A percentile compares a stretch with the other conserved stretches of the same genome.
Evolutionary conservation across 2,888 invertebrate genomes (phyloP).

Genomic region (Salpingus planirostris): DNA sequence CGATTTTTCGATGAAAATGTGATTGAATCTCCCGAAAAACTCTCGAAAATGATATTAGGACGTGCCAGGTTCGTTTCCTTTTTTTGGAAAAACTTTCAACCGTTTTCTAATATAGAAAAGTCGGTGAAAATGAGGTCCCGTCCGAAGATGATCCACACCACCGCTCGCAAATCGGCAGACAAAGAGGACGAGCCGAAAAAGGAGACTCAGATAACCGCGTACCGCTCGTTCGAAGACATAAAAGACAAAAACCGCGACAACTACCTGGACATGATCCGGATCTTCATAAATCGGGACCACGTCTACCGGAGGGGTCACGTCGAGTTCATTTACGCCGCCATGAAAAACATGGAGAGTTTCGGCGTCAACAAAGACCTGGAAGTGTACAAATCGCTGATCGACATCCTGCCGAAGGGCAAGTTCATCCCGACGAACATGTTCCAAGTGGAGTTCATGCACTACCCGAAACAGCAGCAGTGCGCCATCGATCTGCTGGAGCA

Average conservation of each 20-base stretch:
- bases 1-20: no score
- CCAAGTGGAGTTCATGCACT: conserved; percentile 87
- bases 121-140: no score
- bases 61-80: no score
- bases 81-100: no score
- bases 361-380: conserved; percentile 81
- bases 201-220: conserved; percentile 35
- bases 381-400: conserved; percentile 75
- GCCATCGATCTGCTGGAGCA: conserved; percentile 82
- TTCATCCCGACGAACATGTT: conserved; percentile 74
- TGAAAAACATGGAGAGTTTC: conserved; percentile 81
- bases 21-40: no score
- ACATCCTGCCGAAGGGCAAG: conserved; percentile 82
- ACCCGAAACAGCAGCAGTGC: conserved; percentile 92
- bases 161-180: no score
- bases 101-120: no score
- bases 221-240: conserved; percentile 45
- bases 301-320: conserved; percentile 75
- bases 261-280: conserved; percentile 64
- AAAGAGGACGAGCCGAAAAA: neutral
- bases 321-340: conserved; percentile 87
- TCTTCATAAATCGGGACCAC: conserved; percentile 57
- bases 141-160: no score
- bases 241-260: conserved; percentile 55
- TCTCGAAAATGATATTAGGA: no score